Base-by-base conservation (phyloP, 2,113 vertebrate genomes). In the Zosterops borbonicus region DNA sequence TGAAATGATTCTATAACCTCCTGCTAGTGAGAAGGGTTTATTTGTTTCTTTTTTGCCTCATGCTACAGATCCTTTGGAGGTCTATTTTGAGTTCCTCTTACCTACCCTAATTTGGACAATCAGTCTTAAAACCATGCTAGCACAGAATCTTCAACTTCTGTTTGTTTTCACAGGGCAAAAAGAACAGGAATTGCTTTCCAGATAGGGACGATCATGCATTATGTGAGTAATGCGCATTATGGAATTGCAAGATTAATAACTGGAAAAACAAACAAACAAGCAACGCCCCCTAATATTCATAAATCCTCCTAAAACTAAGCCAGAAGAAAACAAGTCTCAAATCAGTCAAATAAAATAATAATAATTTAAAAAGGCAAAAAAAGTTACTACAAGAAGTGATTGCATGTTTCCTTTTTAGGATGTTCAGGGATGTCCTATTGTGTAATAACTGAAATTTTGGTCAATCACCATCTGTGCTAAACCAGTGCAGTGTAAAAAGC, bases 191-290 rank as follows among this genome's bases (percentile, higher is more conserved):
- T 58, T 89, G 2, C 29, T 27, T 87, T 65, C 42, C 23, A 74
- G 21, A 58, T 10, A 64, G 24, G 10, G 37, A 42, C 0, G 50
- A 49, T 76, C 17, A 41, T 65, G 12, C 28, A 28, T 58, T 80
- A 70, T 52, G 11, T 0, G 1, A 3, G 11, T 53, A 59, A 46
- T 50, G n/a, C 1, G 2, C 22, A 24, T 73, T 67, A 14, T 59
- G 20, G 22, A 92, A 62, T 7, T 11, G 8, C 35, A 77, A 49
- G 42, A 64, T 49, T 62, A 77, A 86, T 74, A 91, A 19, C 22
- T 58, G 64, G 35, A 73, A 92, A 84, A 87, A 4, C 25, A 68
- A 74, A 9, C n/a, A 44, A 88, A 8, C 4, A 41, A 56, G 14
- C 7, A 35, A 28, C 4, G 0, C 2, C 2, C 6, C 6, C 18